These are phyloP conservation scores for Rhogogaster chlorosoma DNA, from an alignment of 2,888 invertebrate genomes.

Conservation along the genomic window DNA sequence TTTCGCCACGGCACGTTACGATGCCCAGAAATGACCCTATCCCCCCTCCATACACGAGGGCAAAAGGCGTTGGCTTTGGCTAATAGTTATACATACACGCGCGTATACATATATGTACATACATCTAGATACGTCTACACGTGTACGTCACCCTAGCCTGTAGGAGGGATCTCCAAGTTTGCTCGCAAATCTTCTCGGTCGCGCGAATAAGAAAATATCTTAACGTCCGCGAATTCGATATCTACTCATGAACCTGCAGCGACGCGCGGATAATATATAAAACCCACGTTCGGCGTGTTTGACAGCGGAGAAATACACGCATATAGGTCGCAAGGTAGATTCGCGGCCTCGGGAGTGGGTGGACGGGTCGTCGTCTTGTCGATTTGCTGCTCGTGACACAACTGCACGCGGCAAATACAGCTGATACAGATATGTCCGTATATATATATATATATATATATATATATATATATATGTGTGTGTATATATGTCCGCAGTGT, in stretches of 20 bases:
- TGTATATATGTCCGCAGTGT: not conserved
- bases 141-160: not conserved
- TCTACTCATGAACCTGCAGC: not conserved
- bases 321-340: not conserved
- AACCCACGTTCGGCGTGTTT: not conserved
- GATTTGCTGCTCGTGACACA: not conserved
- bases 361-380: not conserved
- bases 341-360: not conserved
- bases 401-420: conserved; percentile 24
- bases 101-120: not conserved
- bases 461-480: not conserved
- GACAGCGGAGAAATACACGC: not conserved
- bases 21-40: not conserved
- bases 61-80: not conserved
- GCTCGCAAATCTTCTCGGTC: not conserved
- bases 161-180: not conserved
- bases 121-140: not conserved
- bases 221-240: not conserved
- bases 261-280: not conserved
- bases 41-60: not conserved
- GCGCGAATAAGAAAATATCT: not conserved
- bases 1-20: conserved; percentile 58
- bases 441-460: not conserved
- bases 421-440: conserved; percentile 13
- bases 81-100: not conserved